Evolutionary conservation across 1,140 invertebrate genomes (phyloP).

Genomic region (Drosophila rhopaloa): DNA sequence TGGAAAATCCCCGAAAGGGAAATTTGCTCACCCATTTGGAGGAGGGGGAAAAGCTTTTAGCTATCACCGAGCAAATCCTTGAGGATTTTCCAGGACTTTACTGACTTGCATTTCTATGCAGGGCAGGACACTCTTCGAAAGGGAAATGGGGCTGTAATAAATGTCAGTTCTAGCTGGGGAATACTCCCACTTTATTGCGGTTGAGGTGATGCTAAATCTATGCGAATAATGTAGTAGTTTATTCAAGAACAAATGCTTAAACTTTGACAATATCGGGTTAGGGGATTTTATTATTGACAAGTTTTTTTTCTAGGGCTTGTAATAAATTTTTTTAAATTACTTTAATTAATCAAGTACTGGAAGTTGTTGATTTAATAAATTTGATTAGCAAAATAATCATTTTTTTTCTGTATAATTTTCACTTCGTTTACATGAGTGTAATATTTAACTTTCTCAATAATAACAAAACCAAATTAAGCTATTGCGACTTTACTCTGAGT

Average conservation of each 20-base stretch:
- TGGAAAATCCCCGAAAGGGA: slow-evolving; percentile 53
- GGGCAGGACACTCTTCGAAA: slow-evolving; percentile 6
- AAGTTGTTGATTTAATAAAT: too few relatives aligned
- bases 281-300: too few relatives aligned
- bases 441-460: neutral
- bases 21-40: slow-evolving; percentile 4
- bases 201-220: slow-evolving; percentile 9
- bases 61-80: slow-evolving; percentile 65
- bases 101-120: slow-evolving; percentile 75
- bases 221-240: slow-evolving; percentile 13
- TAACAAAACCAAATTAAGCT: neutral
- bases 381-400: too few relatives aligned
- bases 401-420: too few relatives aligned
- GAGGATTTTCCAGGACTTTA: slow-evolving; percentile 62
- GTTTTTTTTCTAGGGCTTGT: neutral
- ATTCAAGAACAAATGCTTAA: neutral
- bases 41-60: slow-evolving; percentile 60
- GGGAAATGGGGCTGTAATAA: slow-evolving; percentile 55
- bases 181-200: slow-evolving; percentile 8
- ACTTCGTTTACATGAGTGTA: too few relatives aligned
- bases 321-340: too few relatives aligned
- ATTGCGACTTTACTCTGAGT: neutral
- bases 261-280: neutral
- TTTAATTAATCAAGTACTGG: too few relatives aligned
- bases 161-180: slow-evolving; percentile 45